Evolutionary conservation across 2,888 invertebrate species (phyloP).

Genomic region (Leucophenga montana): DNA sequence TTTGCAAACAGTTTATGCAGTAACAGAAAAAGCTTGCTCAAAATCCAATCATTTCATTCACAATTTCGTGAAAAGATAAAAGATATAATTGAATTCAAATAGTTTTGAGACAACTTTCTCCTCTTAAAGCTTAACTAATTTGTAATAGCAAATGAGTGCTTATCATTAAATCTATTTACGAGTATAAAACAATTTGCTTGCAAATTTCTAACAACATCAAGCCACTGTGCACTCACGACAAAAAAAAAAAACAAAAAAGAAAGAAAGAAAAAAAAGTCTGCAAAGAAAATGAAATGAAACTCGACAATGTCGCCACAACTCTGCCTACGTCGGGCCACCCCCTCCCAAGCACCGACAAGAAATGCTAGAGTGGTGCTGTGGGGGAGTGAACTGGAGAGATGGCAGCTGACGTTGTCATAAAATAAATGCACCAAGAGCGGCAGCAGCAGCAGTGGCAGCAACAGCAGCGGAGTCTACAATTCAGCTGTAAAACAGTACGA

Average conservation of each 20-base stretch:
- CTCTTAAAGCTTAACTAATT: no score
- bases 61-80: no score
- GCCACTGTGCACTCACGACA: constrained; percentile 31
- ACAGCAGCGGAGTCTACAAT: constrained; percentile 9
- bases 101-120: no score
- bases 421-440: constrained; percentile 2
- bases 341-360: background rate
- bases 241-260: constrained; percentile 6
- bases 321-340: constrained; percentile 2
- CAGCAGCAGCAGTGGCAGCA: constrained; percentile 30
- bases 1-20: no score
- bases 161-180: no score
- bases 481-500: background rate
- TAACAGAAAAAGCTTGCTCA: no score
- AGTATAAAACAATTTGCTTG: background rate
- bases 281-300: constrained; percentile 40
- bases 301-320: constrained; percentile 12
- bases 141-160: no score
- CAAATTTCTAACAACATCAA: background rate
- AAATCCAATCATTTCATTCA: no score
- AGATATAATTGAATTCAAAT: no score
- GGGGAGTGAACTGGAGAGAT: background rate
- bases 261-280: constrained; percentile 27
- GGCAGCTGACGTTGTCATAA: background rate
- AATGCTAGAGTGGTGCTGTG: background rate